These are phyloP conservation scores for Cyprinodon tularosa DNA, from an alignment of 2,113 vertebrate species.

Conservation along the genomic window DNA sequence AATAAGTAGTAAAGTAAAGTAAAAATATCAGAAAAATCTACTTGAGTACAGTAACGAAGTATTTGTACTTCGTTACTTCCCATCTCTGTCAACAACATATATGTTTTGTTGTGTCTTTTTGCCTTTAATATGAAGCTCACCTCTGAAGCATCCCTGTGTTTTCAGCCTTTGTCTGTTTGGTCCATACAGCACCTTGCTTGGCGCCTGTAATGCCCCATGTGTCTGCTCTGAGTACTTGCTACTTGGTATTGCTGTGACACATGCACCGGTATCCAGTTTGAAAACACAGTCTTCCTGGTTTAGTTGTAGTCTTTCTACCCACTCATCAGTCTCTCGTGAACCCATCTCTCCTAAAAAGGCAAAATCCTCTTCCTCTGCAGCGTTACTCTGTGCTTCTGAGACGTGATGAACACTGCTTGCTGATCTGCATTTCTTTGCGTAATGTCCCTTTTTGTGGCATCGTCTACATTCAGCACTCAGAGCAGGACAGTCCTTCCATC, in stretches of 20 bases:
- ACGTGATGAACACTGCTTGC: not conserved
- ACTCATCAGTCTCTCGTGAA: not conserved
- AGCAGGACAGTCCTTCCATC: constrained; percentile 26
- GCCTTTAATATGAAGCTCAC: constrained; percentile 1
- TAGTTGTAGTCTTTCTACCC: not conserved
- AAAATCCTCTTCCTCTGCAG: not conserved
- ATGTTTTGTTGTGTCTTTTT: constrained; percentile 7
- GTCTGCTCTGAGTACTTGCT: not conserved
- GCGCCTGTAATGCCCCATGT: constrained; percentile 6
- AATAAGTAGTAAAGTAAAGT: too few species aligned
- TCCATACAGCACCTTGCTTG: constrained; percentile 18
- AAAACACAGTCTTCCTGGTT: not conserved
- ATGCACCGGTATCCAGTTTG: constrained; percentile 22
- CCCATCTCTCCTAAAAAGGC: not conserved
- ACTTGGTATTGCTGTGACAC: constrained; percentile 26
- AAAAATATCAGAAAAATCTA: too few species aligned
- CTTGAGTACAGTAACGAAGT: too few species aligned
- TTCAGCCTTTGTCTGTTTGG: constrained; percentile 23
- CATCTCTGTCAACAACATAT: constrained; percentile 32
- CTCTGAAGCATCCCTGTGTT: constrained; percentile 22
- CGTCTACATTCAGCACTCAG: constrained; percentile 15
- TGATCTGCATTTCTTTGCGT: not conserved
- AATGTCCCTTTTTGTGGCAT: constrained; percentile 18
- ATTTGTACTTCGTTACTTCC: too few species aligned
- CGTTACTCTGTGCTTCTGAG: not conserved